These are phyloP conservation scores for Vireo griseus DNA, from an alignment of 2,797 vertebrate species.

Conservation along the genomic window DNA sequence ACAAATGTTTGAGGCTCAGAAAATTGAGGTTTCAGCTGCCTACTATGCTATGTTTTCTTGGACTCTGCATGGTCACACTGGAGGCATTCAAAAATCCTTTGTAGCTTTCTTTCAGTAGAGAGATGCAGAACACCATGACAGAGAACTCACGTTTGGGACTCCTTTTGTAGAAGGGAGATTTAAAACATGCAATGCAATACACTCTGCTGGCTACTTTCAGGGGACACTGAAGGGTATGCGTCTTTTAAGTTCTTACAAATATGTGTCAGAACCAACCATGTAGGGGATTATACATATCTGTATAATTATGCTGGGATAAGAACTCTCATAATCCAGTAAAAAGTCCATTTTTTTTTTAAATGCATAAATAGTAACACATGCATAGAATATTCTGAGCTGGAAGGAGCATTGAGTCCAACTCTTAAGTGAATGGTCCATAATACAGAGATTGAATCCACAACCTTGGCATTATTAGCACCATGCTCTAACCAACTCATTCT, in stretches of 20 bases:
- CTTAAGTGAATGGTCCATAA: background rate
- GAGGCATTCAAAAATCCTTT: background rate
- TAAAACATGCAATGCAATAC: background rate
- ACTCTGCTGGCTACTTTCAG: background rate
- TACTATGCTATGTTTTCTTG: background rate
- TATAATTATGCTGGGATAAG: background rate
- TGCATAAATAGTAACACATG: background rate
- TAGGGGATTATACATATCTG: background rate
- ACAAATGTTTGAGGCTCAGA: background rate
- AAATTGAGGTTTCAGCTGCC: background rate
- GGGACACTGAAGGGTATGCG: background rate
- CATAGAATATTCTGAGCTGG: background rate
- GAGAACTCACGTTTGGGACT: background rate
- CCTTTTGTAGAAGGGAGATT: background rate
- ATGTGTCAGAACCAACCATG: rapidly evolving
- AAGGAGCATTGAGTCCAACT: background rate
- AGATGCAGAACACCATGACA: background rate
- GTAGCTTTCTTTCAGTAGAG: background rate
- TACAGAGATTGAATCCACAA: background rate
- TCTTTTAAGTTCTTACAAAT: background rate
- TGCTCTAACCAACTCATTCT: background rate
- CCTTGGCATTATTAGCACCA: background rate
- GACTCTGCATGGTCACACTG: background rate
- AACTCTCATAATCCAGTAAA: background rate
- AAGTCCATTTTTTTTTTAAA: background rate